Conservation (phyloP, 2,797 vertebrate genomes). For the Furcifer pardalis region DNA sequence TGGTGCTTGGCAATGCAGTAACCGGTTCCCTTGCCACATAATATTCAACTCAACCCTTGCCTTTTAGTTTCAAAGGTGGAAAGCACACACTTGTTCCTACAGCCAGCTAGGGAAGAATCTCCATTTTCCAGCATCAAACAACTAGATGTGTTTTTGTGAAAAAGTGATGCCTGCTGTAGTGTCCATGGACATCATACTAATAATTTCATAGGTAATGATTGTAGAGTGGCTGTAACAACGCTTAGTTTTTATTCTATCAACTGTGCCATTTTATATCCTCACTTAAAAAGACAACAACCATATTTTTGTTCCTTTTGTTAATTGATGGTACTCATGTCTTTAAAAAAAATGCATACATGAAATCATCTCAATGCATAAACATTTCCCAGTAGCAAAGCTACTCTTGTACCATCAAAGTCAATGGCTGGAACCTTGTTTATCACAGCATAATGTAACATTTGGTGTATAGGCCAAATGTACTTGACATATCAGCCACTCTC, state of each 20-base stretch:
- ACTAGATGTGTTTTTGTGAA: background rate
- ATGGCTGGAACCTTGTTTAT: too few species aligned
- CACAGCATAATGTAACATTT: too few species aligned
- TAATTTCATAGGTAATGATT: background rate
- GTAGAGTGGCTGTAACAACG: background rate
- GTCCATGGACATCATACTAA: too few species aligned
- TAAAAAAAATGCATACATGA: background rate
- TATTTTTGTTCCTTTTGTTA: background rate
- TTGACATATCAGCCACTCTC: background rate
- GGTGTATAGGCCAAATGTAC: background rate
- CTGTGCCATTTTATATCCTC: background rate
- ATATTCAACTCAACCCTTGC: too few species aligned
- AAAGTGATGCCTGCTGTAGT: background rate
- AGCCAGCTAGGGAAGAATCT: background rate
- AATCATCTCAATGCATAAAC: background rate
- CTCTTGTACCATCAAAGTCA: background rate
- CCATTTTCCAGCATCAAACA: background rate
- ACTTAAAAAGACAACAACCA: background rate
- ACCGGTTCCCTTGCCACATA: too few species aligned
- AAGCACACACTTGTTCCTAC: too few species aligned
- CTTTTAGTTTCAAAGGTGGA: too few species aligned
- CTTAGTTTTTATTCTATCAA: background rate
- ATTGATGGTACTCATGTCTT: background rate
- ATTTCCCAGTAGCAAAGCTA: background rate
- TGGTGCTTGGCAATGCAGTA: too few species aligned